Percentiles rank a stretch among this genome's conserved stretches.
Evolutionary conservation across 2,888 invertebrate genomes (phyloP).

Genomic region (Hirtodrosophila cameraria): DNA sequence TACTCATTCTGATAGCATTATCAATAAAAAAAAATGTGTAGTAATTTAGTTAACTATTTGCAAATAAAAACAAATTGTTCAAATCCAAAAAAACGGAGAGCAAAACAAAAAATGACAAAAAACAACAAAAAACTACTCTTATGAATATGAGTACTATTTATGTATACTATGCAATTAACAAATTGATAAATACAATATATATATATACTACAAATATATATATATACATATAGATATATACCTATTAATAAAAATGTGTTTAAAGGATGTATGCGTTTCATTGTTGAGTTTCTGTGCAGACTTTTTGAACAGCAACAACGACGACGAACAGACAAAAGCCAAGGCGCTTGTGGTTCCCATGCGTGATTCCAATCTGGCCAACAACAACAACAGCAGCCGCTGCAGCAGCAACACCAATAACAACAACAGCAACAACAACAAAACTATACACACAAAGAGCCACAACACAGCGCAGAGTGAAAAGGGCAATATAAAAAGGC

Average conservation of each 20-base stretch:
- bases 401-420: conserved; percentile 24
- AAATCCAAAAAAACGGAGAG: background rate
- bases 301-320: conserved; percentile 41
- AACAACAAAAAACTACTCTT: background rate
- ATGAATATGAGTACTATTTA: conserved; percentile 34
- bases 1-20: conserved; percentile 53
- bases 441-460: conserved; percentile 8
- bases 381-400: conserved; percentile 46
- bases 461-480: conserved; percentile 46
- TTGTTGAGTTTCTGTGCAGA: conserved; percentile 31
- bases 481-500: conserved; percentile 76
- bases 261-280: conserved; percentile 47
- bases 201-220: conserved; percentile 10
- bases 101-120: conserved; percentile 18
- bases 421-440: conserved; percentile 25
- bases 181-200: conserved; percentile 65
- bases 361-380: conserved; percentile 76
- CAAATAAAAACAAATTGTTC: conserved; percentile 45
- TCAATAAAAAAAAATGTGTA: conserved; percentile 66
- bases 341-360: conserved; percentile 79
- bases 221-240: conserved; percentile 42
- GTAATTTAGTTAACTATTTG: conserved; percentile 70
- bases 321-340: conserved; percentile 66
- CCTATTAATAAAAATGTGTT: conserved; percentile 75
- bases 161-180: conserved; percentile 73